Conservation (phyloP, 2,888 invertebrate genomes). For the Dasysyrphus tricinctus region DNA sequence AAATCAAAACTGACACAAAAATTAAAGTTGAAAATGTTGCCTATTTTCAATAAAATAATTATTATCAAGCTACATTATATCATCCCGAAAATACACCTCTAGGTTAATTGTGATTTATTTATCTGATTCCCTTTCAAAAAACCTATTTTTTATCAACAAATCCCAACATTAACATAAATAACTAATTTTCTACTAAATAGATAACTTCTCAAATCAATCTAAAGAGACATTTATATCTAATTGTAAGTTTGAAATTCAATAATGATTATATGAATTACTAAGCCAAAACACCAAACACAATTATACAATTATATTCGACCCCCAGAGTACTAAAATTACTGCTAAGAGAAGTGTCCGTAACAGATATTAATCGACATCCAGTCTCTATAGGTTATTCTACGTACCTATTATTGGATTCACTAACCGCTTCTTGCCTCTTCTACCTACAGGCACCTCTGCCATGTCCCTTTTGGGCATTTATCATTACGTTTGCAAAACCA, state of each 20-base stretch:
- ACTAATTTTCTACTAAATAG: neutral
- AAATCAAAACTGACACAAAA: too few species aligned
- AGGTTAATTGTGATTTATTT: neutral
- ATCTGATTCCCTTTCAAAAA: neutral
- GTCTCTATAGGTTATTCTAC: neutral
- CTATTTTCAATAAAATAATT: too few species aligned
- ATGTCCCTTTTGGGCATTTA: slow-evolving; percentile 54
- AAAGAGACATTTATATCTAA: neutral
- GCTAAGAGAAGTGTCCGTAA: slow-evolving; percentile 16
- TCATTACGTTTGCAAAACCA: slow-evolving; percentile 70
- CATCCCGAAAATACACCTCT: neutral
- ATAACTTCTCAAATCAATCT: slow-evolving; percentile 15
- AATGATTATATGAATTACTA: neutral
- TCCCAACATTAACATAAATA: slow-evolving; percentile 9
- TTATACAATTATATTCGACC: slow-evolving; percentile 10
- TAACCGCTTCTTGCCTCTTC: neutral
- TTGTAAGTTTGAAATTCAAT: slow-evolving; percentile 30
- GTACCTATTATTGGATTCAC: neutral
- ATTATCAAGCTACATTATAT: too few species aligned
- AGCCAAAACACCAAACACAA: slow-evolving; percentile 5
- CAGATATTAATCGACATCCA: slow-evolving; percentile 34
- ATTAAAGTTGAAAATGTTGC: too few species aligned
- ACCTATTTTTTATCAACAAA: neutral
- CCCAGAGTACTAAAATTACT: neutral
- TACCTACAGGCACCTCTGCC: neutral